These are phyloP conservation scores for Gymnopithys bicolor DNA, from an alignment of 2,797 vertebrate genomes.

Conservation along the genomic window DNA sequence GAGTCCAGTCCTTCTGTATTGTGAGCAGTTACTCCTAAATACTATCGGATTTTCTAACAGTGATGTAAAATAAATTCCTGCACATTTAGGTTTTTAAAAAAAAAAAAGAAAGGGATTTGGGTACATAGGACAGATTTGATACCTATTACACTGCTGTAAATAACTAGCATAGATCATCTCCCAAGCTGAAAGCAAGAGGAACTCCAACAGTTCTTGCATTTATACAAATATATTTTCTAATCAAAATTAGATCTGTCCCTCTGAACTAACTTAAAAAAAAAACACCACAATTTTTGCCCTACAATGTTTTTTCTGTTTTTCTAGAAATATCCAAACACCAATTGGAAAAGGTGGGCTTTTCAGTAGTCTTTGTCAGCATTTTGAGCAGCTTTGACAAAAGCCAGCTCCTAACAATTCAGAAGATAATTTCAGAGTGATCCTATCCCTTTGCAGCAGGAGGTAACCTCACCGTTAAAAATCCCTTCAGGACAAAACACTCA, in stretches of 20 bases:
- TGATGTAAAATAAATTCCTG: not conserved
- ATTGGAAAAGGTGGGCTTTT: not conserved
- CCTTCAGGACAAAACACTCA: constrained; percentile 8
- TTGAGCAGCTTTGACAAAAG: constrained; percentile 7
- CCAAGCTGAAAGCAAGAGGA: not conserved
- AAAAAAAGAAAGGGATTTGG: not conserved
- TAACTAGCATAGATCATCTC: not conserved
- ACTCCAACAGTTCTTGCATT: not conserved
- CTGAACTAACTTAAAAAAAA: not conserved
- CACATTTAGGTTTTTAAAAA: not conserved
- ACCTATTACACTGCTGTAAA: not conserved
- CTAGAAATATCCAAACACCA: not conserved
- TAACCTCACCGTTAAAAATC: constrained; percentile 46
- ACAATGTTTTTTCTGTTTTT: not conserved
- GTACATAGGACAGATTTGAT: not conserved
- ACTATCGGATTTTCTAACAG: not conserved
- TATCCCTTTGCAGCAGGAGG: not conserved
- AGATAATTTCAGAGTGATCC: constrained; percentile 33
- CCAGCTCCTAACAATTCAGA: not conserved
- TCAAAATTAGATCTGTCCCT: not conserved
- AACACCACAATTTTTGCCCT: not conserved
- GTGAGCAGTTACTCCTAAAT: constrained; percentile 17
- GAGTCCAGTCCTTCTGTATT: constrained; percentile 31
- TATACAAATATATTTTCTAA: not conserved
- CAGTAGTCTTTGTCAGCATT: not conserved